Conservation (phyloP, 2,888 invertebrate genomes). For the Phyllotreta cruciferae region DNA sequence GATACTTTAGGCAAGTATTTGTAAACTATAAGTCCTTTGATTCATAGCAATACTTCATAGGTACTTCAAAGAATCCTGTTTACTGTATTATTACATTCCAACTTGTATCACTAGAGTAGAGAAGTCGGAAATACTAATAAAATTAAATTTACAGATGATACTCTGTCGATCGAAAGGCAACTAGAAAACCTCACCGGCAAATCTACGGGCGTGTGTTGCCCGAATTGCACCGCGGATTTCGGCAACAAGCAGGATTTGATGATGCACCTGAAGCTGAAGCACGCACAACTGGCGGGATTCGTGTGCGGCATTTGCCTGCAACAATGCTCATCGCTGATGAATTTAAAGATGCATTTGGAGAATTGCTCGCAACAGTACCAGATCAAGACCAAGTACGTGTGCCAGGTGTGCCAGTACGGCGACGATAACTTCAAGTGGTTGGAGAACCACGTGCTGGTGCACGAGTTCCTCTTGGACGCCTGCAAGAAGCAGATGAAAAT, state of each 20-base stretch:
- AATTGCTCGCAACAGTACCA: conserved; percentile 60
- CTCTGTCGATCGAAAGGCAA: conserved; percentile 35
- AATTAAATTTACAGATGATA: conserved; percentile 42
- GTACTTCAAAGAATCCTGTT: too few relatives aligned
- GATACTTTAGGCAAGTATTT: conserved; percentile 44
- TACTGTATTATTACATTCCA: too few relatives aligned
- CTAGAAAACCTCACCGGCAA: conserved; percentile 40
- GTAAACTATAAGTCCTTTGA: conserved; percentile 1
- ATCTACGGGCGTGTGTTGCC: conserved; percentile 47
- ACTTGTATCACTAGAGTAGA: too few relatives aligned
- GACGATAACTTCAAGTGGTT: conserved; percentile 64
- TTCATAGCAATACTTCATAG: neutral
- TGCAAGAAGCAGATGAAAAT: conserved; percentile 55
- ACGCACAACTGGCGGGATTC: conserved; percentile 63
- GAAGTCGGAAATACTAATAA: neutral
- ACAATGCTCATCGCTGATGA: conserved; percentile 61
- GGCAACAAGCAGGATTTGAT: conserved; percentile 63
- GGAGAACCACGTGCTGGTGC: conserved; percentile 64
- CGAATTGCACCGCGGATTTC: conserved; percentile 58
- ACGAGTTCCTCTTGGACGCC: conserved; percentile 61
- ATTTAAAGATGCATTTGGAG: conserved; percentile 63
- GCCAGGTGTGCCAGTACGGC: conserved; percentile 64
- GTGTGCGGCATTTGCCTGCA: conserved; percentile 66
- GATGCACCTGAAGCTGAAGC: conserved; percentile 64
- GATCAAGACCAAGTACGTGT: conserved; percentile 58